phyloP scores from a whole-genome alignment of 1,140 invertebrate genomes.

The Trichonephila clavata region DNA sequence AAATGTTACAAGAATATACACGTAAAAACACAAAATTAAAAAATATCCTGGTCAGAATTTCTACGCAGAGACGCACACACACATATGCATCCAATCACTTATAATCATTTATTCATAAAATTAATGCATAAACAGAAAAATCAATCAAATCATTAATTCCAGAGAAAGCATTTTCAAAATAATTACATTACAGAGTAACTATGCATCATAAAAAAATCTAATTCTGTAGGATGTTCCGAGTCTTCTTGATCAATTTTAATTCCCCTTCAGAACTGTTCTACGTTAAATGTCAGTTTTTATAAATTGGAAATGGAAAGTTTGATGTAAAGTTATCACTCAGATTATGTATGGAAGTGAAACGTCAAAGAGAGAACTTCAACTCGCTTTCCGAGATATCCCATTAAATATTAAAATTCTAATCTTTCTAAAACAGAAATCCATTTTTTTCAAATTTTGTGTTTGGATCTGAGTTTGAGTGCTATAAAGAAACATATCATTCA shows the following conservation, averaged over 20 bases:
- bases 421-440: too few species aligned
- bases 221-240: not conserved
- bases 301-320: not conserved
- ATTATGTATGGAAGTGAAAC: not conserved
- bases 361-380: not conserved
- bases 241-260: not conserved
- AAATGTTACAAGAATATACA: too few species aligned
- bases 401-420: slow-evolving; percentile 29
- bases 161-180: not conserved
- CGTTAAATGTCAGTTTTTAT: not conserved
- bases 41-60: too few species aligned
- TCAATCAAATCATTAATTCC: not conserved
- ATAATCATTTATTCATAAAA: not conserved
- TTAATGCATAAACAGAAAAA: not conserved
- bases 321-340: not conserved
- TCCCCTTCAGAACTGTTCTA: not conserved
- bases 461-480: too few species aligned
- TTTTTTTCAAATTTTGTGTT: not conserved
- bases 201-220: not conserved
- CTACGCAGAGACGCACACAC: too few species aligned
- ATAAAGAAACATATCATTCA: not conserved
- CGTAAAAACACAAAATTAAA: too few species aligned
- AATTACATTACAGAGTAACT: not conserved
- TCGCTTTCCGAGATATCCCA: not conserved
- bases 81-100: too few species aligned